These are phyloP conservation scores for Clarias pachynema DNA, from an alignment of 2,797 vertebrate genomes.

Conservation along the genomic window DNA sequence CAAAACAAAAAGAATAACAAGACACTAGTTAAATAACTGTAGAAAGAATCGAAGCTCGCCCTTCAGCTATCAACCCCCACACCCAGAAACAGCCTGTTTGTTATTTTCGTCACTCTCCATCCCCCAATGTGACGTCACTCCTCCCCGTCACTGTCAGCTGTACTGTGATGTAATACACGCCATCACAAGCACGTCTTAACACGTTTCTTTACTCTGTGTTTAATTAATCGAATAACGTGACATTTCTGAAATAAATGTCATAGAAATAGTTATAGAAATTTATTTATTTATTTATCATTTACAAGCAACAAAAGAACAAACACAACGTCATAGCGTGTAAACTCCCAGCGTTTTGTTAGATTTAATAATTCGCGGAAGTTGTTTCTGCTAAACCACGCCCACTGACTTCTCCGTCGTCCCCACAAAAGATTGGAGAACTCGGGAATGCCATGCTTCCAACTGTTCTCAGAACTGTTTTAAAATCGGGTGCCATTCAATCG, in stretches of 20 bases:
- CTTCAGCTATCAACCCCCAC: constrained; percentile 39
- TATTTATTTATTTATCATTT: background rate
- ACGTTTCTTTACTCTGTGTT: background rate
- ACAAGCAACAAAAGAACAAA: background rate
- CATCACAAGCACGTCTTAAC: background rate
- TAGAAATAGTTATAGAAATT: background rate
- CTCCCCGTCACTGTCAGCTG: constrained; percentile 26
- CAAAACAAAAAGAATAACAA: background rate
- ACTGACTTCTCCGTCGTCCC: background rate
- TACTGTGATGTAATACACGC: constrained; percentile 24
- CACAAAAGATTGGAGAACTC: too few species aligned
- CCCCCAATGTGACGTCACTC: constrained; percentile 39
- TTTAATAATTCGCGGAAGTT: background rate
- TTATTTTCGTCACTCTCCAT: constrained; percentile 49
- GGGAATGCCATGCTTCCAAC: too few species aligned
- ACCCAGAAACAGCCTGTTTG: constrained; percentile 43
- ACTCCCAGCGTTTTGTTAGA: too few species aligned
- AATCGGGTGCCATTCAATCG: too few species aligned
- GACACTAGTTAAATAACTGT: background rate
- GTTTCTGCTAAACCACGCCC: background rate
- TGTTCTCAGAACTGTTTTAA: too few species aligned
- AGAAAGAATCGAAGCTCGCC: constrained; percentile 1
- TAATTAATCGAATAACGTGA: background rate
- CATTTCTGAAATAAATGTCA: too few species aligned
- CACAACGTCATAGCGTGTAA: background rate